Base-by-base conservation (phyloP, 2,113 vertebrate genomes). In the Protobothrops mucrosquamatus region DNA sequence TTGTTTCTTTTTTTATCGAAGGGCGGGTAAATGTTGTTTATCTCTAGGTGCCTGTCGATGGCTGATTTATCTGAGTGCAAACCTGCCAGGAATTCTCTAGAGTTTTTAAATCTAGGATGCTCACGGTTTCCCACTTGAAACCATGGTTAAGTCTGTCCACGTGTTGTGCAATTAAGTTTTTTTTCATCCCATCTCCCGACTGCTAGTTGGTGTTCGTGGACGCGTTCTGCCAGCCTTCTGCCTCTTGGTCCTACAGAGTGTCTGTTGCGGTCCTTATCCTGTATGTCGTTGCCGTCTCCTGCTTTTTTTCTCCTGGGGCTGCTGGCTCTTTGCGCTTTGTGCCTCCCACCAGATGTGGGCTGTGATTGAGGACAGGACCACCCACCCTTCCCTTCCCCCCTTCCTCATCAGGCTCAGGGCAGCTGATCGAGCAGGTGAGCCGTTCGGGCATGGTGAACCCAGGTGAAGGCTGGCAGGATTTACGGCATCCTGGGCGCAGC, bases 371-470 rank as follows among this genome's bases (percentile, higher is more conserved):
- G n/a, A 23, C 23, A 74, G n/a, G 0, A 3, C 3, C 23, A 1
- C 46, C 57, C 55, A 15, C 0, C 0, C 24, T 34, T 6, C 1
- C 6, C 91, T 94, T 46, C 22, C 94, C 1, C 61, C 10, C 1
- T 90, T 81, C 10, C 1, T 64, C 11, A 11, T 12, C 97, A 98
- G 98, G 97, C 95, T 88, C 97, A 92, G 91, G 97, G 92, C 93
- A 96, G 97, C 54, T 98, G 96, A 98, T 98, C 26, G 98, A 98
- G 95, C 96, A 96, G 92, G 96, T 98, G 91, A 97, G 88, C 93
- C 97, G 97, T 89, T 98, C 98, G 81, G 98, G 98, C 94, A 98
- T 97, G 98, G 92, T 96, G 97, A 98, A 97, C 96, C 98, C 97
- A 0, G 96, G 96, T 34, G 98, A 98, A 89, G 98, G 96, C 97